Percentiles rank a stretch among this genome's conserved stretches.
Conservation (phyloP, 2,888 invertebrate species). For the Andricus quercusramuli region DNA sequence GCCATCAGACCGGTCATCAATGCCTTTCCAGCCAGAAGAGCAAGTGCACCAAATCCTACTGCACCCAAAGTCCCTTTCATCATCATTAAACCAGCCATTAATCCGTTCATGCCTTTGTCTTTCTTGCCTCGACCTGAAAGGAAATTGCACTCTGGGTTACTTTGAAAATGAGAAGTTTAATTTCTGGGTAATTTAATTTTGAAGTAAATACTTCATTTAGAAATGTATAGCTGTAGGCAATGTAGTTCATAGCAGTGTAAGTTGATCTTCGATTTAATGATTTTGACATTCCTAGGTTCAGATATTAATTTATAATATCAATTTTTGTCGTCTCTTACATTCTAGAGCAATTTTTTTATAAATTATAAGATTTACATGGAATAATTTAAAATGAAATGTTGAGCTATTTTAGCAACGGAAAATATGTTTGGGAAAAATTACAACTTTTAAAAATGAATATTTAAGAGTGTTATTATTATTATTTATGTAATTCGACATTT, state of each 20-base stretch:
- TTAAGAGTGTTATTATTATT: no score
- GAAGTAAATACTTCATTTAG: not conserved
- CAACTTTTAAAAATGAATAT: no score
- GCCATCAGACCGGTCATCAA: constrained; percentile 91
- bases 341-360: no score
- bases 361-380: no score
- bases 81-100: constrained; percentile 80
- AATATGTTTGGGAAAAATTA: no score
- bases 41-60: constrained; percentile 87
- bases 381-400: no score
- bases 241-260: not conserved
- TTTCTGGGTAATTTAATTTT: not conserved
- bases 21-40: constrained; percentile 90
- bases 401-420: no score
- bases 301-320: no score
- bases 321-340: no score
- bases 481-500: no score
- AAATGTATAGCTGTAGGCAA: not conserved
- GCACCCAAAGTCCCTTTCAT: constrained; percentile 88
- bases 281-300: not conserved
- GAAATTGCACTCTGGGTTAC: not conserved
- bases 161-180: not conserved
- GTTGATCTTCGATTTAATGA: not conserved
- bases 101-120: constrained; percentile 75
- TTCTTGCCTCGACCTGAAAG: constrained; percentile 74